Evolutionary conservation across 2,888 invertebrate genomes (phyloP), one percentile per base, ranked within the genome.

Genomic region (Ephialtes manifestator): DNA sequence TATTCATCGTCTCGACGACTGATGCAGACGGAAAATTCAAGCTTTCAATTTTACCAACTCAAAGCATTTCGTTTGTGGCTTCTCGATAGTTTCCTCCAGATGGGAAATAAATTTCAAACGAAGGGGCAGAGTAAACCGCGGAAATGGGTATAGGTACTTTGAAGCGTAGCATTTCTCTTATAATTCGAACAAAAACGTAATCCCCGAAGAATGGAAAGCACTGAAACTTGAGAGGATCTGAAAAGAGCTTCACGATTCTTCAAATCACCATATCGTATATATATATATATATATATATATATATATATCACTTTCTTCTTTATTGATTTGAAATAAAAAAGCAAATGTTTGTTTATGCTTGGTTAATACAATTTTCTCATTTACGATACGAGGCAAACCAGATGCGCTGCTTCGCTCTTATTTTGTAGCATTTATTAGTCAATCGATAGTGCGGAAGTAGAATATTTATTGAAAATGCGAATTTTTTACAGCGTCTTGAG

Each of bases 1-100:
- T 63, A 48, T 75, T 48, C 74, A 31, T 75, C 74, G 39, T 75
- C 31, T 31, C n/a, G 58, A 43, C 74, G 60, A 74, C 46, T 46
- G 24, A n/a, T 11, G 24, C n/a, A 15, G 24, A n/a, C 18, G 35
- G 35, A 51, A 35, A 68, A 31, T 63, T 63, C 63, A 31, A 63
- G 35, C 31, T 63, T 63, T 35, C 63, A 39, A 63, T 63, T 63
- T 63, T 35, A 18, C 63, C 24, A 46, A 60, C 46, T 43, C 28
- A 46, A 24, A 74, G 58, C 60, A 46, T 46, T 58, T 43, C 31
- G 28, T 46, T 24, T 7, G 67, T 67, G 46, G 67, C 11, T 67
- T 46, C 18, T 67, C 67, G 46, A 67, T 46, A 46, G 67, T 67
- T 67, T 46, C 20, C 18, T 43, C 18, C 24, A 4, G 46, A 67